Percentiles rank a stretch among this genome's conserved stretches.
phyloP scores from a whole-genome alignment of 2,113 vertebrate species.

The Mormyrus iriodes region DNA sequence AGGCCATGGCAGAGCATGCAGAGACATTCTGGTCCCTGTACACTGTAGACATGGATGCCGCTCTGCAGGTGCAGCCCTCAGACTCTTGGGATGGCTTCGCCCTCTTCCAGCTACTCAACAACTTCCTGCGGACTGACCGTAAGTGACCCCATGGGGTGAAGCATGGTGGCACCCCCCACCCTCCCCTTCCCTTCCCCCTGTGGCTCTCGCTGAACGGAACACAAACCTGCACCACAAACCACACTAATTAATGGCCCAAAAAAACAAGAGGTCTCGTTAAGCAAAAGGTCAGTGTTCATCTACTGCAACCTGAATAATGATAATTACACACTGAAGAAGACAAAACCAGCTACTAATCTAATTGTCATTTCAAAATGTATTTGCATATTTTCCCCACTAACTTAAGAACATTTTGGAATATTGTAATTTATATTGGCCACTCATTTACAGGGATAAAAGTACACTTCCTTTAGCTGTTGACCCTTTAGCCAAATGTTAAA shows the following conservation, averaged over 20 bases:
- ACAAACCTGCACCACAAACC: slow-evolving; percentile 15
- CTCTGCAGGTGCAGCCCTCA: slow-evolving; percentile 73
- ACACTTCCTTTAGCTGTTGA: neutral
- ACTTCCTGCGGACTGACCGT: slow-evolving; percentile 82
- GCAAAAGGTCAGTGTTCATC: slow-evolving; percentile 30
- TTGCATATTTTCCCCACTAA: neutral
- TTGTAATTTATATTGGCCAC: neutral
- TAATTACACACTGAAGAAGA: slow-evolving; percentile 12
- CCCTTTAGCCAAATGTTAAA: neutral
- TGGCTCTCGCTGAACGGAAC: neutral
- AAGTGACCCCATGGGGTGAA: slow-evolving; percentile 49
- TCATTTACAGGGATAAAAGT: neutral
- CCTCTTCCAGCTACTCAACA: slow-evolving; percentile 92
- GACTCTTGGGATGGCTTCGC: slow-evolving; percentile 96
- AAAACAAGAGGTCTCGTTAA: slow-evolving; percentile 34
- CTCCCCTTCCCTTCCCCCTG: neutral
- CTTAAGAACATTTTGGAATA: neutral
- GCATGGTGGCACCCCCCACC: neutral
- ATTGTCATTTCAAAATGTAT: neutral
- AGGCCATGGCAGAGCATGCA: slow-evolving; percentile 81
- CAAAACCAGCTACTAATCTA: slow-evolving; percentile 20
- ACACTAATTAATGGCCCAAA: slow-evolving; percentile 36
- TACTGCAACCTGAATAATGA: slow-evolving; percentile 34
- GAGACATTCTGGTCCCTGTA: slow-evolving; percentile 90
- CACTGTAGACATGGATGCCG: slow-evolving; percentile 80